These are phyloP conservation scores for Philypnodon macrostomus DNA, from an alignment of 2,797 vertebrate species.

Conservation along the genomic window DNA sequence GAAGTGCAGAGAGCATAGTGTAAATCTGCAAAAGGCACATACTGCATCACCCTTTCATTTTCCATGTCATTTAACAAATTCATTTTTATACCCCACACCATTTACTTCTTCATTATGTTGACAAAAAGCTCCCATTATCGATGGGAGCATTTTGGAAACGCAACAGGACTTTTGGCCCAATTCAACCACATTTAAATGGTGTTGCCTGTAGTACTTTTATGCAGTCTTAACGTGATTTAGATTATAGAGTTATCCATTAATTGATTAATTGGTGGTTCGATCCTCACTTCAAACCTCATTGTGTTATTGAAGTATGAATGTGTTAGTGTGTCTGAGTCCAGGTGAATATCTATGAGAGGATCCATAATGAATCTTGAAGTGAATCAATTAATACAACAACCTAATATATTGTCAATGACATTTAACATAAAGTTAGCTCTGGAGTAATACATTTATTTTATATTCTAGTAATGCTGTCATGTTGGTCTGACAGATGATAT, in stretches of 20 bases:
- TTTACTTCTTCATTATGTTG: conserved; percentile 76
- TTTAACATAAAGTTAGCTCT: background rate
- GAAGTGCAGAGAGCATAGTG: conserved; percentile 5
- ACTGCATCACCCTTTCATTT: conserved; percentile 73
- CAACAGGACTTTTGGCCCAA: conserved; percentile 42
- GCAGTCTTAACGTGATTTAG: too few species aligned
- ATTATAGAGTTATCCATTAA: too few species aligned
- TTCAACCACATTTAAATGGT: conserved; percentile 61
- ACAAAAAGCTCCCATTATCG: conserved; percentile 71
- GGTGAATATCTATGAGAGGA: too few species aligned
- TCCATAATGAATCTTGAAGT: background rate
- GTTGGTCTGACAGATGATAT: background rate
- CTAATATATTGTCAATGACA: background rate
- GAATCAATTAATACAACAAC: background rate
- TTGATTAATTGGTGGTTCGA: too few species aligned
- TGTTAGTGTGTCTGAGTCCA: background rate
- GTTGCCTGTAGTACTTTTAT: conserved; percentile 9
- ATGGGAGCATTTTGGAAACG: conserved; percentile 56
- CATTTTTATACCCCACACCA: conserved; percentile 73
- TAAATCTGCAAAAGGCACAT: conserved; percentile 36
- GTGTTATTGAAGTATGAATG: too few species aligned
- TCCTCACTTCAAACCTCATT: too few species aligned
- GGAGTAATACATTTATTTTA: background rate
- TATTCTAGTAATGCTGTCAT: background rate
- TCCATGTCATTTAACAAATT: conserved; percentile 74